These are phyloP conservation scores for Gobio occitaniae DNA, from an alignment of 2,797 vertebrate genomes.

Conservation along the genomic window DNA sequence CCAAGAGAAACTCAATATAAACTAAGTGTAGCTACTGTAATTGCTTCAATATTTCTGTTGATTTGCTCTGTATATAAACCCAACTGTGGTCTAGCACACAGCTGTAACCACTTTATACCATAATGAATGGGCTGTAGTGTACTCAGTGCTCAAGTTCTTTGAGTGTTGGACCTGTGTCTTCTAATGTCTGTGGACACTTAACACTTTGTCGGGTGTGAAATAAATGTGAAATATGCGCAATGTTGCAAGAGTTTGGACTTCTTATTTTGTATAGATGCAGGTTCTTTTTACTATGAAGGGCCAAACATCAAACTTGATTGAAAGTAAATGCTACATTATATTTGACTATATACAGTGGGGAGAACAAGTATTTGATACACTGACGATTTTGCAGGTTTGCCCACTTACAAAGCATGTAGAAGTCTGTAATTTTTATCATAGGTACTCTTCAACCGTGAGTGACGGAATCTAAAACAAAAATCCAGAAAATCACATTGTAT, in stretches of 20 bases:
- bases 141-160: slow-evolving; percentile 79
- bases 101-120: slow-evolving; percentile 63
- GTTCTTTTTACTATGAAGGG: not conserved
- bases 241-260: slow-evolving; percentile 17
- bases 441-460: too few species aligned
- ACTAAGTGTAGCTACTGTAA: slow-evolving; percentile 56
- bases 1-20: slow-evolving; percentile 57
- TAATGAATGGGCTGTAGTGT: slow-evolving; percentile 64
- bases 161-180: slow-evolving; percentile 77
- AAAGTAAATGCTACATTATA: too few species aligned
- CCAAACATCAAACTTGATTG: not conserved
- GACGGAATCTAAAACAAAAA: too few species aligned
- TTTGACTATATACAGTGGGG: too few species aligned
- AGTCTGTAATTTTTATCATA: too few species aligned
- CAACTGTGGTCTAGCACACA: slow-evolving; percentile 64
- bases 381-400: too few species aligned
- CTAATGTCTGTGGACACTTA: slow-evolving; percentile 82
- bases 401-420: too few species aligned
- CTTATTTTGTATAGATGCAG: not conserved
- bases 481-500: too few species aligned
- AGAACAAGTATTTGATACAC: too few species aligned
- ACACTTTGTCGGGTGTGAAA: slow-evolving; percentile 82
- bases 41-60: slow-evolving; percentile 56
- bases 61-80: slow-evolving; percentile 75
- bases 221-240: slow-evolving; percentile 83